Evolutionary conservation across 2,888 invertebrate species (phyloP).

Genomic region (Euproctis similis): DNA sequence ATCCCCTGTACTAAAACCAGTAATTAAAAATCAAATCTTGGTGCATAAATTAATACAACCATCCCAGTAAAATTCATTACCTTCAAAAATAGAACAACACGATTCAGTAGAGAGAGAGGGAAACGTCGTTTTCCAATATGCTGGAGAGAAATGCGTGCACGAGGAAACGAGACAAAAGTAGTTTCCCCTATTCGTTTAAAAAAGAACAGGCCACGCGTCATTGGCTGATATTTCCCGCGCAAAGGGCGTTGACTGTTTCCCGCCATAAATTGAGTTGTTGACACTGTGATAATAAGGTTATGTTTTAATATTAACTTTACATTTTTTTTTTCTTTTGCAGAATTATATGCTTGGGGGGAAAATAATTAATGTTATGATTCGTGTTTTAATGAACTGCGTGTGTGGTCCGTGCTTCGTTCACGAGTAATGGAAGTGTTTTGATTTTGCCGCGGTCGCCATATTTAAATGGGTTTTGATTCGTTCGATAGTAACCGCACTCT

Average conservation of each 20-base stretch:
- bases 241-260: conserved; percentile 66
- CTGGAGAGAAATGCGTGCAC: neutral
- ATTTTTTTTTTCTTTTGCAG: conserved; percentile 55
- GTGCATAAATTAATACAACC: conserved; percentile 67
- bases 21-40: conserved; percentile 41
- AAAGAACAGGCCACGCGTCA: conserved; percentile 34
- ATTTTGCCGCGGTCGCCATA: conserved; percentile 41
- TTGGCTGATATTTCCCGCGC: conserved; percentile 53
- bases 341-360: conserved; percentile 63
- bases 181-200: conserved; percentile 12
- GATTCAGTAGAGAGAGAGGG: conserved; percentile 22
- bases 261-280: conserved; percentile 77
- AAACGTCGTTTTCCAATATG: conserved; percentile 5
- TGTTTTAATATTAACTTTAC: conserved; percentile 66
- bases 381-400: conserved; percentile 65
- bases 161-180: conserved; percentile 42
- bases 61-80: conserved; percentile 43
- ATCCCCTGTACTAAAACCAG: conserved; percentile 19
- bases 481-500: neutral
- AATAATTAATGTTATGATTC: conserved; percentile 69
- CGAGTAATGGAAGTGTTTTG: conserved; percentile 57
- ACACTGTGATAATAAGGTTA: conserved; percentile 74
- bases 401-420: conserved; percentile 58
- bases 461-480: conserved; percentile 28
- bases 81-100: conserved; percentile 31